Evolutionary conservation across 1,140 invertebrate species (phyloP).

Genomic region (Chironomus striatipennis): DNA sequence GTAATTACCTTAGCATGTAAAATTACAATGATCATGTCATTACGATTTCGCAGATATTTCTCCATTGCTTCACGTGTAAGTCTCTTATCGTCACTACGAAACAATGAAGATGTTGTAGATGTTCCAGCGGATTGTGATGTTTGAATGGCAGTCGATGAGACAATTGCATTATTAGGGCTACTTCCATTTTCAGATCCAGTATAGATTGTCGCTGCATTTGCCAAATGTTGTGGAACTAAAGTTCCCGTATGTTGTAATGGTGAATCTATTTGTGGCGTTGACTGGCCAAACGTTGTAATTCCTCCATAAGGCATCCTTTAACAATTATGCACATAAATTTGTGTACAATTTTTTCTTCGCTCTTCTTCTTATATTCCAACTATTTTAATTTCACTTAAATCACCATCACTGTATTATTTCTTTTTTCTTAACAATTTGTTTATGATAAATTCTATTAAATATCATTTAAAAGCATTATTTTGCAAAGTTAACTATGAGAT

Average conservation of each 20-base stretch:
- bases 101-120: slow-evolving; percentile 26
- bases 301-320: slow-evolving; percentile 12
- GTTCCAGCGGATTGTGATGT: slow-evolving; percentile 8
- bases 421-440: no score
- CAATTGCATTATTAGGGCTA: background rate
- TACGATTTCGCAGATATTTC: slow-evolving; percentile 84
- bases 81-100: slow-evolving; percentile 62
- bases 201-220: background rate
- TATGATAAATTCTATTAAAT: no score
- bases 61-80: slow-evolving; percentile 93
- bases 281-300: background rate
- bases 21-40: slow-evolving; percentile 95
- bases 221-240: background rate
- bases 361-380: background rate
- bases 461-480: no score
- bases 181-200: slow-evolving; percentile 16
- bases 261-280: background rate
- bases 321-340: slow-evolving; percentile 1
- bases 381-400: background rate
- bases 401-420: background rate
- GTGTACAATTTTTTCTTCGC: background rate
- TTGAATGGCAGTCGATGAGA: background rate
- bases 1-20: slow-evolving; percentile 81
- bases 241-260: slow-evolving; percentile 9
- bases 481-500: no score